Percentiles rank a stretch among this genome's conserved stretches.
Conservation (phyloP, 2,797 vertebrate genomes). For the Myioborus miniatus region DNA sequence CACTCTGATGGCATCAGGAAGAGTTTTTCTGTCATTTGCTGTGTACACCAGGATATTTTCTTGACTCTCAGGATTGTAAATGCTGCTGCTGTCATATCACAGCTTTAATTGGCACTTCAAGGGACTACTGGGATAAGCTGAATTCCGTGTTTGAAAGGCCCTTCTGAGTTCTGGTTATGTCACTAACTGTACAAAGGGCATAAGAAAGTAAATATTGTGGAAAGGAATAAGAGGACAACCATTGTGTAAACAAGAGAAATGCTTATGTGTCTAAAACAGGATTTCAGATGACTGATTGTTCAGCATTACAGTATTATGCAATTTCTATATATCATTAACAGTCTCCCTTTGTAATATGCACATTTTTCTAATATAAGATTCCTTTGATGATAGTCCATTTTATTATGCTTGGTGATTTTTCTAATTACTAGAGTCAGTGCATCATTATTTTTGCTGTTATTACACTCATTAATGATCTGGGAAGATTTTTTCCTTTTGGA, state of each 20-base stretch:
- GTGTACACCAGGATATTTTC: background rate
- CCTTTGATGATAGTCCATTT: background rate
- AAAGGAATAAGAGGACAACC: background rate
- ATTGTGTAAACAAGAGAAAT: background rate
- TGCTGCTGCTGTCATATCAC: background rate
- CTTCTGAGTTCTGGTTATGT: background rate
- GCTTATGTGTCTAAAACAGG: background rate
- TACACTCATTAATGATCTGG: background rate
- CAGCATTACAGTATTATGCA: background rate
- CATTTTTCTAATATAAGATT: background rate
- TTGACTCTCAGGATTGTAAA: background rate
- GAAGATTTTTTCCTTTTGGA: background rate
- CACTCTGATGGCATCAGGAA: background rate
- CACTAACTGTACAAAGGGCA: background rate
- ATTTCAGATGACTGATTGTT: background rate
- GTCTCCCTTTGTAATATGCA: background rate
- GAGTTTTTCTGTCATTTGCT: background rate
- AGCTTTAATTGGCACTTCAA: background rate
- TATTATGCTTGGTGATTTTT: background rate
- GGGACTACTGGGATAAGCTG: background rate
- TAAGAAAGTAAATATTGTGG: background rate
- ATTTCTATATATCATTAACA: background rate
- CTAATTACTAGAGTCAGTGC: background rate
- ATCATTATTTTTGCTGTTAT: background rate
- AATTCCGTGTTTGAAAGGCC: background rate